Percentiles rank a stretch among this genome's conserved stretches.
Evolutionary conservation across 1,140 invertebrate genomes (phyloP).

Genomic region (Leptestheria dahalacensis): DNA sequence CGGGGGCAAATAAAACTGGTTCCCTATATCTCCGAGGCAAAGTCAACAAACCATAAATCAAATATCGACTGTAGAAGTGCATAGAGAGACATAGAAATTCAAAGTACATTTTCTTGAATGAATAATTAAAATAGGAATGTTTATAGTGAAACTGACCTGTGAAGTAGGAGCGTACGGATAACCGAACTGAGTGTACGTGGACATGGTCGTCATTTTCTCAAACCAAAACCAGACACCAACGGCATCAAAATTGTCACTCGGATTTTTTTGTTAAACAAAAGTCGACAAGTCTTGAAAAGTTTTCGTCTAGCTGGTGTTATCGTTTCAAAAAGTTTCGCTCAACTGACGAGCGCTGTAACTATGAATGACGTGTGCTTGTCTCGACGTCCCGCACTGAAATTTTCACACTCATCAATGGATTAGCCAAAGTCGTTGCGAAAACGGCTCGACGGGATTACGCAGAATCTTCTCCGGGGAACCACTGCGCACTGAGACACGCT

Average conservation of each 20-base stretch:
- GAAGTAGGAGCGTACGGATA: conserved; percentile 62
- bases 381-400: neutral
- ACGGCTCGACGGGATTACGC: neutral
- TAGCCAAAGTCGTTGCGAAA: neutral
- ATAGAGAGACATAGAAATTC: neutral
- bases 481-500: neutral
- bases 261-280: neutral
- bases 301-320: no score
- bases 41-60: neutral
- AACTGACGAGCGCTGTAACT: no score
- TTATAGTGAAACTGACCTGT: conserved; percentile 41
- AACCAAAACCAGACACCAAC: conserved; percentile 12
- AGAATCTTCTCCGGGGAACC: neutral
- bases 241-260: neutral
- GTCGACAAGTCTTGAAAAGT: neutral
- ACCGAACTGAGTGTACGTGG: conserved; percentile 65
- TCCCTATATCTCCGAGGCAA: no score
- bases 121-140: neutral
- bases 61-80: no score
- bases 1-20: no score
- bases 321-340: no score
- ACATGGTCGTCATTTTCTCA: conserved; percentile 36
- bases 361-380: neutral
- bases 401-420: neutral
- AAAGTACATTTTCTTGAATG: neutral